These are phyloP conservation scores for Porites lobata DNA, from an alignment of 92 coral and sea anemone species.

Conservation along the genomic window DNA sequence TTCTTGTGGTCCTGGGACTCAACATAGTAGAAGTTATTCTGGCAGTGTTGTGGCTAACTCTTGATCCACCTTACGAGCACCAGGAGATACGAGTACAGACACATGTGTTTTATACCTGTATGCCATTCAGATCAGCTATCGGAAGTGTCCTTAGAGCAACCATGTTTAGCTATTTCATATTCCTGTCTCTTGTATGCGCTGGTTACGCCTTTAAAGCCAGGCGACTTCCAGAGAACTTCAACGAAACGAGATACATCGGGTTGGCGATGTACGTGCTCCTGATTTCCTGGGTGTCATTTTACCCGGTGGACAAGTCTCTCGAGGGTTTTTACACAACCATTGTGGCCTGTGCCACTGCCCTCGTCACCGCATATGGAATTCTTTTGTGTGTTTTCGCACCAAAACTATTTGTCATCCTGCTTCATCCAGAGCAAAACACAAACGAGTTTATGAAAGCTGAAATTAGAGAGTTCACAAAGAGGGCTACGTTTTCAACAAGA, in stretches of 20 bases:
- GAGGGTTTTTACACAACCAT: conserved; percentile 64
- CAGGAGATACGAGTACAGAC: conserved; percentile 36
- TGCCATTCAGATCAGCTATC: conserved; percentile 32
- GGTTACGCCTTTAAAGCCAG: conserved; percentile 69
- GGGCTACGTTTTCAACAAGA: background rate
- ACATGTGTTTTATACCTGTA: conserved; percentile 51
- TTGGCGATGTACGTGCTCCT: conserved; percentile 59
- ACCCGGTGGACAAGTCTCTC: conserved; percentile 64
- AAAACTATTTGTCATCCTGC: conserved; percentile 45
- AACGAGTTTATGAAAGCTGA: conserved; percentile 37
- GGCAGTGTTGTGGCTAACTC: conserved; percentile 41
- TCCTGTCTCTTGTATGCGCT: conserved; percentile 51
- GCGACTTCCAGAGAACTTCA: conserved; percentile 64
- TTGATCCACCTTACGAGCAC: conserved; percentile 53
- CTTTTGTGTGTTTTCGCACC: conserved; percentile 64
- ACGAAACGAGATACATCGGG: conserved; percentile 65
- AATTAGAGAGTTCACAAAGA: conserved; percentile 5
- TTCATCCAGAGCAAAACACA: conserved; percentile 59
- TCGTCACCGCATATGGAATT: conserved; percentile 64
- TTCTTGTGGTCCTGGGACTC: conserved; percentile 38
- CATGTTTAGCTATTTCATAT: conserved; percentile 56
- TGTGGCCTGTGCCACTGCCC: conserved; percentile 65
- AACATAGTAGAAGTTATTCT: conserved; percentile 53
- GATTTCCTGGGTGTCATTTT: conserved; percentile 61
- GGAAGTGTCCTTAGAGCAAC: conserved; percentile 39